Percentiles rank a stretch among this genome's conserved stretches.
These are phyloP conservation scores for Andrena bicolor DNA, from an alignment of 2,888 invertebrate species.

Conservation along the genomic window DNA sequence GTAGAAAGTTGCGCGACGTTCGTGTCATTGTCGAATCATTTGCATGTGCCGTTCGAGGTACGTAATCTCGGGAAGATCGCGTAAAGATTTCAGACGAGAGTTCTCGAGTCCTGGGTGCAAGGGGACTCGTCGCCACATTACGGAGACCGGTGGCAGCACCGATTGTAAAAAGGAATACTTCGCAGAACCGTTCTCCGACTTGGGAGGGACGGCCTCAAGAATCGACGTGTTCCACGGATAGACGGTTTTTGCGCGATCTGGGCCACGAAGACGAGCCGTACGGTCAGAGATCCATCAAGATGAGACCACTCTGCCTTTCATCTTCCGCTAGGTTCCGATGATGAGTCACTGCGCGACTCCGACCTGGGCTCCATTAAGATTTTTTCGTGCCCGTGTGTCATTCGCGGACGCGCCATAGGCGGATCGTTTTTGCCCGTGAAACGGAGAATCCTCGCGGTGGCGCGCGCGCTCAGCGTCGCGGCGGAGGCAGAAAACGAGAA, in stretches of 20 bases:
- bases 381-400: conserved; percentile 46
- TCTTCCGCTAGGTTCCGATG: conserved; percentile 26
- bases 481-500: conserved; percentile 30
- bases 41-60: conserved; percentile 46
- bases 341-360: conserved; percentile 31
- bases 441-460: conserved; percentile 41
- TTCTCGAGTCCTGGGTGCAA: neutral
- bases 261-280: conserved; percentile 8
- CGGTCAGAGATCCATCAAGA: neutral
- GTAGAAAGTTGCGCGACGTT: conserved; percentile 62
- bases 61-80: conserved; percentile 2
- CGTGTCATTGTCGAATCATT: conserved; percentile 56
- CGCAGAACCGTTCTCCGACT: neutral
- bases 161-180: neutral
- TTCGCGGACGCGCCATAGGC: neutral
- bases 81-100: conserved; percentile 19
- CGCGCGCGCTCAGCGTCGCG: neutral
- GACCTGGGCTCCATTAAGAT: conserved; percentile 9
- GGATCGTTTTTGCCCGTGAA: conserved; percentile 34
- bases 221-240: conserved; percentile 2
- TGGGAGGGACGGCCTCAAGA: conserved; percentile 11
- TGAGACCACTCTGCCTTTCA: conserved; percentile 20
- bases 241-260: conserved; percentile 9
- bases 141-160: neutral
- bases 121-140: neutral